A percentile compares a stretch with the other conserved stretches of the same genome.
Conservation (phyloP, 2,797 vertebrate genomes). For the Sebastes umbrosus region DNA sequence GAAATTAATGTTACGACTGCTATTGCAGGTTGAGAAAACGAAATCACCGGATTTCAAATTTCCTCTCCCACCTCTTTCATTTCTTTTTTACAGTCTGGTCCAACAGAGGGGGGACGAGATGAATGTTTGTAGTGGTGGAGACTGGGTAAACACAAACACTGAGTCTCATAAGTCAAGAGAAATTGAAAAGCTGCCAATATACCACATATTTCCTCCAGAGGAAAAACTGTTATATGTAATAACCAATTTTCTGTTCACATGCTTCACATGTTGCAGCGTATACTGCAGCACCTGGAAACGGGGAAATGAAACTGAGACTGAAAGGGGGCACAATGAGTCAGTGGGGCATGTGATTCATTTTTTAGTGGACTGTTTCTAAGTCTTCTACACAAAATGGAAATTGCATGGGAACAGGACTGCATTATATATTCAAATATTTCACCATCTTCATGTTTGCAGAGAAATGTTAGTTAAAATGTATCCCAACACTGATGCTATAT, state of each 20-base stretch:
- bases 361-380: not conserved
- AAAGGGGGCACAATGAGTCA: not conserved
- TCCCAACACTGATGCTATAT: not conserved
- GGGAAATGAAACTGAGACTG: conserved; percentile 11
- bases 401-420: accelerated
- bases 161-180: not conserved
- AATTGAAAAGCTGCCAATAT: not conserved
- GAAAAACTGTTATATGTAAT: not conserved
- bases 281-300: not conserved
- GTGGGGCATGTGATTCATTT: not conserved
- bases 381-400: not conserved
- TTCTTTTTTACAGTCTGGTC: not conserved
- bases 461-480: not conserved
- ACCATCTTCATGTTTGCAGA: not conserved
- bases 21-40: not conserved
- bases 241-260: not conserved
- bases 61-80: not conserved
- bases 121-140: not conserved
- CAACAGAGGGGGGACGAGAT: not conserved
- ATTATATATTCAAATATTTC: not conserved
- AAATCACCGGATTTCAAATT: not conserved
- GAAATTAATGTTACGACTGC: not conserved
- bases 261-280: not conserved
- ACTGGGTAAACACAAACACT: not conserved
- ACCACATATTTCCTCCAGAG: not conserved